These are phyloP conservation scores for Pristiophorus japonicus DNA, from an alignment of 2,113 vertebrate genomes.

Conservation along the genomic window DNA sequence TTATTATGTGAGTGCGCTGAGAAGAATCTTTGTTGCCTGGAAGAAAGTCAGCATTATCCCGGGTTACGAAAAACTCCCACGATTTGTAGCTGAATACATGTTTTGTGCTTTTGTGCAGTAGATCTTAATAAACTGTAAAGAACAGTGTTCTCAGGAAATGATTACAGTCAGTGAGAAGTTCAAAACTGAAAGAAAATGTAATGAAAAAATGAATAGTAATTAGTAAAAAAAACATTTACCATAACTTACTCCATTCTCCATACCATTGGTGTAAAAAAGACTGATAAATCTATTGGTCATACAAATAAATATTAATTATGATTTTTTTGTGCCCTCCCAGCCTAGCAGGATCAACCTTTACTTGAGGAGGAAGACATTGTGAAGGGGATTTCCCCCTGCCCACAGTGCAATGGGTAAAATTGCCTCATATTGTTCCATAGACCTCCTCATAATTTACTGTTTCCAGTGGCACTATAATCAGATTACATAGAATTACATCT, in stretches of 20 bases:
- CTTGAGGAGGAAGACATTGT: background rate
- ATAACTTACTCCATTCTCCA: background rate
- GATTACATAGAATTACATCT: background rate
- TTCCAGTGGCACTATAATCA: background rate
- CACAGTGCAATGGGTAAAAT: background rate
- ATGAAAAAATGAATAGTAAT: background rate
- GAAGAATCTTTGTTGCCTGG: background rate
- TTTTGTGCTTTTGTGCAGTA: background rate
- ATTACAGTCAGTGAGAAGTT: background rate
- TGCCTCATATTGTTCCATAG: background rate
- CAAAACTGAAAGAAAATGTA: background rate
- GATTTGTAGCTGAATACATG: background rate
- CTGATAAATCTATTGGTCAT: background rate
- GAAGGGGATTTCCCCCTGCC: background rate
- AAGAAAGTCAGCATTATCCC: background rate
- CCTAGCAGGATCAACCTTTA: background rate
- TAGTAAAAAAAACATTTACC: background rate
- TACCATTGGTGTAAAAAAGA: background rate
- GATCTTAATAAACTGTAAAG: background rate
- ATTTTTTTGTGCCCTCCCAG: background rate
- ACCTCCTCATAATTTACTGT: background rate
- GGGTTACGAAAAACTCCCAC: background rate
- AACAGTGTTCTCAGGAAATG: background rate
- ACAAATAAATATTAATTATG: background rate
- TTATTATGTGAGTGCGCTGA: background rate